Conservation (phyloP, 2,888 invertebrate species). For the Desoria tigrina region DNA sequence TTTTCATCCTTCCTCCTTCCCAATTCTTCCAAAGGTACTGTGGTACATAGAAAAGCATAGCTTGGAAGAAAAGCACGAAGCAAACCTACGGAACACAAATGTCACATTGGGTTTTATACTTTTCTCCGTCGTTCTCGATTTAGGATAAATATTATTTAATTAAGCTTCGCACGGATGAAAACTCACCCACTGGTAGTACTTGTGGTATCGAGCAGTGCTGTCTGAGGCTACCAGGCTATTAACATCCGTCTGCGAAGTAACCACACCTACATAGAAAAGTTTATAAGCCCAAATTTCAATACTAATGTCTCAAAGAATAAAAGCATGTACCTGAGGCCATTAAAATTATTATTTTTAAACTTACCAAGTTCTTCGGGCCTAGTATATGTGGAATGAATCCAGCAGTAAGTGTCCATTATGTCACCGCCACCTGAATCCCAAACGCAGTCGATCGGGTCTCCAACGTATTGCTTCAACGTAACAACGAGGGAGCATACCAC, state of each 20-base stretch:
- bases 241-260: slow-evolving; percentile 81
- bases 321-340: slow-evolving; percentile 72
- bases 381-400: slow-evolving; percentile 87
- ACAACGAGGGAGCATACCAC: slow-evolving; percentile 90
- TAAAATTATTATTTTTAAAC: no score
- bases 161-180: no score
- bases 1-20: slow-evolving; percentile 79
- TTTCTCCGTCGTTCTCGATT: no score
- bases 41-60: slow-evolving; percentile 79
- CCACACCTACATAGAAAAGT: slow-evolving; percentile 56
- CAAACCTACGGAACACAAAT: no score
- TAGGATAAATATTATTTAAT: no score
- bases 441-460: slow-evolving; percentile 89
- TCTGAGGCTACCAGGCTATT: slow-evolving; percentile 75
- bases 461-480: slow-evolving; percentile 92
- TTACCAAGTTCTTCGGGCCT: slow-evolving; percentile 78
- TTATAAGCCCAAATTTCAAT: not conserved
- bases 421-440: slow-evolving; percentile 47
- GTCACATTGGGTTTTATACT: no score
- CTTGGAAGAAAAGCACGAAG: slow-evolving; percentile 79
- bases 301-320: no score
- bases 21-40: slow-evolving; percentile 80
- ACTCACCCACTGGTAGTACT: slow-evolving; percentile 97
- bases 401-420: slow-evolving; percentile 65
- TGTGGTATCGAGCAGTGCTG: slow-evolving; percentile 72